Evolutionary conservation across 2,797 vertebrate species (phyloP).

Genomic region (Phalanger gymnotis): DNA sequence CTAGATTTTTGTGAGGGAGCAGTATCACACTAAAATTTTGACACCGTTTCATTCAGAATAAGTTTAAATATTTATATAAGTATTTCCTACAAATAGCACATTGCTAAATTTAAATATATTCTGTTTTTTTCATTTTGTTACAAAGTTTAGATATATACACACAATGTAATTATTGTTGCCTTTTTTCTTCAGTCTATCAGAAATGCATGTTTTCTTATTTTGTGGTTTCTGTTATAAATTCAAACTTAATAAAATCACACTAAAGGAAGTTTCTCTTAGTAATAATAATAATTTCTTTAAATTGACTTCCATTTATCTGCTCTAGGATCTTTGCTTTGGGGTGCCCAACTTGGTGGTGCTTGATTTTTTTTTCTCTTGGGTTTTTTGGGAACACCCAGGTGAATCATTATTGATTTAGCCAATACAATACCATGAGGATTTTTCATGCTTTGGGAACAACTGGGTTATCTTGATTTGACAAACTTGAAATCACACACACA

Average conservation of each 20-base stretch:
- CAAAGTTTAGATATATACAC: background rate
- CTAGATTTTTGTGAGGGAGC: background rate
- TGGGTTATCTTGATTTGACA: background rate
- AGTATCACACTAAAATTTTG: background rate
- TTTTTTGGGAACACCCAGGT: background rate
- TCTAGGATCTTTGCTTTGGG: background rate
- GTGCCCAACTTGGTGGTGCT: background rate
- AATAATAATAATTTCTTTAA: background rate
- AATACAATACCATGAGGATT: background rate
- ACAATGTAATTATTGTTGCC: background rate
- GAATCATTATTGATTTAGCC: background rate
- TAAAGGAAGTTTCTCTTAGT: background rate
- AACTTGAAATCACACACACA: background rate
- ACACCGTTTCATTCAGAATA: background rate
- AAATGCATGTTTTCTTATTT: background rate
- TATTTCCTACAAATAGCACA: background rate
- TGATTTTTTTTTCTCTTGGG: background rate
- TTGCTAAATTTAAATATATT: background rate
- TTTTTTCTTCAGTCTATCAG: background rate
- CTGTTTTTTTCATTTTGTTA: background rate
- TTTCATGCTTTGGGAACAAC: background rate
- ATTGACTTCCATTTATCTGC: background rate
- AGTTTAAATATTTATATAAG: background rate
- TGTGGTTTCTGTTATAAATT: background rate
- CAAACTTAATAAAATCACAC: background rate